Base-by-base conservation (phyloP, 1,140 invertebrate genomes). In the Diorhabda carinulata region DNA sequence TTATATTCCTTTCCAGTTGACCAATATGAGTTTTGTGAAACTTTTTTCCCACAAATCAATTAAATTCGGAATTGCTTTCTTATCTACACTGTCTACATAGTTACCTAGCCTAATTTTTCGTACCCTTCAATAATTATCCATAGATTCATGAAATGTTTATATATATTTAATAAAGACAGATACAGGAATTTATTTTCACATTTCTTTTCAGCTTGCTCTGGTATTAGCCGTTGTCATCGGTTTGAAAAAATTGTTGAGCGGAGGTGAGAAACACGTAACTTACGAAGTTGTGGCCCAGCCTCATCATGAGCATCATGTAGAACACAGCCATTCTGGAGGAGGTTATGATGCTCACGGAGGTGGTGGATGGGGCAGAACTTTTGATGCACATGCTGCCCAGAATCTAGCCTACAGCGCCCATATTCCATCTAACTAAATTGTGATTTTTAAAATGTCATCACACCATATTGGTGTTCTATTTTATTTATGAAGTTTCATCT, bases 221-320 rank as follows among this genome's bases (percentile, higher is more conserved):
- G 84, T 93, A 0, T 78, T 93, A 7, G 90, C 91, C 2, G 88
- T 88, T 43, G 89, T 93, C 66, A 91, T 94, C 66, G 92, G 91
- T 25, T 78, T 94, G 73, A 93, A 93, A 84, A 93, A 93, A 73
- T 82, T 94, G 4, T 89, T 94, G 79, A 89, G 89, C 61, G 86
- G 88, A 78, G 86, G 88, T 78, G 84, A 88, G 72, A 90, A 90
- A 76, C 89, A 90, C 81, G 89, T 91, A 10, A 90, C 89, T 0
- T 91, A 91, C 76, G 90, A 91, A 73, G 89, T 91, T 1, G 89
- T 90, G 2, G 84, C 88, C 0, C 87, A 90, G 70, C 87, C 87
- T 3, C 87, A 89, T 74, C 87, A 89, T 72, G 80, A 81, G 3
- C 76, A 84, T 45, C 84, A 85, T 61, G 65, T 69, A 42, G 83